phyloP scores from a whole-genome alignment of 2,113 vertebrate genomes.

The Lates calcarifer region DNA sequence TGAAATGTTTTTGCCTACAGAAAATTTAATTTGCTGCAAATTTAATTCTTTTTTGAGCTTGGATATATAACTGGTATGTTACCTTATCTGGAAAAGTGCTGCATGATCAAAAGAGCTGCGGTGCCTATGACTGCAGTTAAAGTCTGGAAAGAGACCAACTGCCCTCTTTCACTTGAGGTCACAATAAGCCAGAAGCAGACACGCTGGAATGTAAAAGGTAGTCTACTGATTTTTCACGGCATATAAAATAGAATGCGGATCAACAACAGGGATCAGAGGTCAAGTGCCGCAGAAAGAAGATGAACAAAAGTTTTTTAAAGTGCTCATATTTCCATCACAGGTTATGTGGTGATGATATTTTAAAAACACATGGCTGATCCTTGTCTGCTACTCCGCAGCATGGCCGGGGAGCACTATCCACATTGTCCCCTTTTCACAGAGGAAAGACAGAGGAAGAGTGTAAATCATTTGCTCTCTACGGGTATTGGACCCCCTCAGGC shows the following conservation, averaged over 20 bases:
- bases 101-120: conserved; percentile 29
- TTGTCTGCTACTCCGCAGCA: not conserved
- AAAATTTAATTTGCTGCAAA: conserved; percentile 52
- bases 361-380: conserved; percentile 51
- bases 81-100: conserved; percentile 31
- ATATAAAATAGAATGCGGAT: conserved; percentile 66
- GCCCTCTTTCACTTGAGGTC: conserved; percentile 42
- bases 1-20: conserved; percentile 22
- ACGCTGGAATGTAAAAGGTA: conserved; percentile 64
- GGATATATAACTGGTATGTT: conserved; percentile 17
- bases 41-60: conserved; percentile 41
- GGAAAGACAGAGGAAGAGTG: conserved; percentile 1
- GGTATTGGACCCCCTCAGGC: not conserved
- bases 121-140: conserved; percentile 25
- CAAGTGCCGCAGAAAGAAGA: conserved; percentile 66
- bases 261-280: conserved; percentile 69
- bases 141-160: conserved; percentile 17
- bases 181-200: conserved; percentile 50
- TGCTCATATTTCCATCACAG: conserved; percentile 71
- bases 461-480: conserved; percentile 35
- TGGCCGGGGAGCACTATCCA: not conserved
- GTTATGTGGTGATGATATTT: conserved; percentile 34
- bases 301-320: conserved; percentile 59
- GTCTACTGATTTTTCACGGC: conserved; percentile 72
- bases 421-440: conserved; percentile 2